Conservation (phyloP, 2,888 invertebrate species). For the Monochamus alternatus region DNA sequence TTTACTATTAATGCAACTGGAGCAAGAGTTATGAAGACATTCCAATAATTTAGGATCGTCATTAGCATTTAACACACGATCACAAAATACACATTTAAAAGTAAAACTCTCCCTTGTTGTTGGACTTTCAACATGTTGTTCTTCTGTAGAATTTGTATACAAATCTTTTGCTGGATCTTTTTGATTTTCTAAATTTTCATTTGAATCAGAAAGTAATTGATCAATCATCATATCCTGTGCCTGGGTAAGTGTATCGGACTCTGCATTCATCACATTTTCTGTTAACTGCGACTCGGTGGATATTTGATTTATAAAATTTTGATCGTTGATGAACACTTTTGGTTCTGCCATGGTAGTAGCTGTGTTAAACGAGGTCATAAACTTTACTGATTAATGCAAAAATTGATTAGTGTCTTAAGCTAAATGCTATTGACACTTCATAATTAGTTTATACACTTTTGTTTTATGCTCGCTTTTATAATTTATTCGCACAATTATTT, state of each 20-base stretch:
- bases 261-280: constrained; percentile 34
- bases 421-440: constrained; percentile 1
- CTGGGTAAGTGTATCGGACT: constrained; percentile 45
- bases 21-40: constrained; percentile 90
- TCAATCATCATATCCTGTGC: constrained; percentile 52
- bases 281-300: constrained; percentile 38
- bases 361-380: constrained; percentile 48
- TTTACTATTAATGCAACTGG: constrained; percentile 82
- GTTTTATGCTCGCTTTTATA: neutral
- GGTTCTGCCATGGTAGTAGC: constrained; percentile 59
- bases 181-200: constrained; percentile 47
- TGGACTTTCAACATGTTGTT: constrained; percentile 67
- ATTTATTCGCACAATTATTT: constrained; percentile 40
- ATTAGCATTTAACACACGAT: constrained; percentile 72
- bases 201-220: constrained; percentile 44
- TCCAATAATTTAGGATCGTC: constrained; percentile 87
- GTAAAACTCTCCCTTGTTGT: constrained; percentile 66
- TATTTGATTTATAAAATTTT: constrained; percentile 51
- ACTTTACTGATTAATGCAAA: constrained; percentile 38
- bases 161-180: constrained; percentile 49
- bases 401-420: constrained; percentile 28
- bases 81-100: constrained; percentile 70
- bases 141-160: constrained; percentile 55
- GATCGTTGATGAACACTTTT: constrained; percentile 59
- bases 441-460: neutral